Conservation (phyloP, 35 echinoderm and acorn worm genomes). For the Anneissia japonica region DNA sequence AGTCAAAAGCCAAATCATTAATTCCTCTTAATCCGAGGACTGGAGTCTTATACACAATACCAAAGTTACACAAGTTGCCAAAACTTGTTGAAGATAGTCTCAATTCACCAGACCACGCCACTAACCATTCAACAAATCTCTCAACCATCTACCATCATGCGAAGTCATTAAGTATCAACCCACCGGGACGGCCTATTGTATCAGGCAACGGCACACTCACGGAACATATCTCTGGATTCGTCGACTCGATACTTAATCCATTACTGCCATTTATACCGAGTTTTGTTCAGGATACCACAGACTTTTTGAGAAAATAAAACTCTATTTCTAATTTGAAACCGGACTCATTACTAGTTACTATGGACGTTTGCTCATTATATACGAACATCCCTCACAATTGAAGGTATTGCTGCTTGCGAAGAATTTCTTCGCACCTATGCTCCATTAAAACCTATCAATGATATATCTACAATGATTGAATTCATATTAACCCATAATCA, state of each 20-base stretch:
- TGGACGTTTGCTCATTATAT: neutral
- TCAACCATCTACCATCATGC: neutral
- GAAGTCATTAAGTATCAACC: neutral
- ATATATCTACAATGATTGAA: too few relatives aligned
- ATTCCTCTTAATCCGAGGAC: neutral
- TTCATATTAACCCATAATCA: too few relatives aligned
- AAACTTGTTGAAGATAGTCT: neutral
- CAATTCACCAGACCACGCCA: neutral
- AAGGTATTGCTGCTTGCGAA: too few relatives aligned
- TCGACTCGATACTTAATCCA: neutral
- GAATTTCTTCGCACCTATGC: too few relatives aligned
- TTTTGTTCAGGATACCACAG: conserved; percentile 4
- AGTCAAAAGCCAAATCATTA: neutral
- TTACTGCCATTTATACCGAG: neutral
- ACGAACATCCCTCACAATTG: too few relatives aligned
- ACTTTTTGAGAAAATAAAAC: neutral
- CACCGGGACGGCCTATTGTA: conserved; percentile 1
- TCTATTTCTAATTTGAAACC: neutral
- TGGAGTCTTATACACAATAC: conserved; percentile 10
- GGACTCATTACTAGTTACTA: neutral
- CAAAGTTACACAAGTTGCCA: neutral
- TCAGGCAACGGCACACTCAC: neutral
- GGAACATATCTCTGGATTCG: conserved; percentile 8
- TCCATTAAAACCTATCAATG: too few relatives aligned
- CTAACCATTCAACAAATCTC: neutral